Evolutionary conservation across 2,797 vertebrate genomes (phyloP), one percentile per base, ranked within the genome.

Genomic region (Xenopus petersii): DNA sequence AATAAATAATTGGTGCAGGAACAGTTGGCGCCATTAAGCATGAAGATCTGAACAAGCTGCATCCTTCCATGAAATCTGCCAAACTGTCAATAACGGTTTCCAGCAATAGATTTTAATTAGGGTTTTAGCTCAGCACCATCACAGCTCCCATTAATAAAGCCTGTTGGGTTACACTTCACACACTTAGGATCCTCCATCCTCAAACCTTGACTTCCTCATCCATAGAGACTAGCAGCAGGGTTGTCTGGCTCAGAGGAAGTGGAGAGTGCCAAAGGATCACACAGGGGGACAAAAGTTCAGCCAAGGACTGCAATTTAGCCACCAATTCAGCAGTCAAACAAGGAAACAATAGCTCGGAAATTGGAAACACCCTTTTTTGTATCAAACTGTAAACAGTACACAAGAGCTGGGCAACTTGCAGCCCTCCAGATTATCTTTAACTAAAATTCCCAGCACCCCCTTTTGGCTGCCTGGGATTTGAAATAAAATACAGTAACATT

Each of bases 221-320:
- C 71, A 74, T 58, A 73, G 60, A 73, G 49, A 78, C 76, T 64
- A 63, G 67, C 66, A 70, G 47, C 47, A 60, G 66, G 54, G 71
- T 60, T 70, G 76, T 74, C 76, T 78, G 71, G 76, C 66, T 71
- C 61, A 64, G 33, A 73, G 76, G 76, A 78, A 78, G 66, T 42
- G n/a, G 30, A 55, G 51, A 64, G 71, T 78, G 67, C 66, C 76
- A 78, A 63, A 71, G 64, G 76, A 73, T 69, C 59, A 78, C 62
- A 69, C 47, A 33, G 64, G 75, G 51, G 64, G 67, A 73, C 61
- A 74, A 78, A 74, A 73, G 76, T 78, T 73, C 76, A 78, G 76
- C 71, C 76, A 78, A 74, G 51, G 42, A 69, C 54, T 42, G 61
- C 58, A 78, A 73, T 73, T 64, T 68, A 73, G 75, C 66, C 65